phyloP scores from a whole-genome alignment of 2,888 invertebrate species.

The Apodemia hepburni region DNA sequence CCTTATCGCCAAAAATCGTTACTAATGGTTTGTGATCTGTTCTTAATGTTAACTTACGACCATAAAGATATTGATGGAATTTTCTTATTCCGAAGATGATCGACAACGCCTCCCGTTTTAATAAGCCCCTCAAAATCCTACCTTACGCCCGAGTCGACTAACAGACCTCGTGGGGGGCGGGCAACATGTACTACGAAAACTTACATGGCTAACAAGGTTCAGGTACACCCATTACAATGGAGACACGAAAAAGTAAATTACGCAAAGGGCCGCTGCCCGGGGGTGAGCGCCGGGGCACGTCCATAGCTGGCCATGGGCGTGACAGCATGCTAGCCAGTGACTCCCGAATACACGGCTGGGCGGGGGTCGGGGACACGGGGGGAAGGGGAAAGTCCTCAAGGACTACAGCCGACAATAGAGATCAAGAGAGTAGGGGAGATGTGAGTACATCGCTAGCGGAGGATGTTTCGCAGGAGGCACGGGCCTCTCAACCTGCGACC shows the following conservation, averaged over 20 bases:
- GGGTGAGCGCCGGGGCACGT: too few species aligned
- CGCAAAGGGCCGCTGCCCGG: not conserved
- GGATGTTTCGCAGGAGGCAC: constrained; percentile 28
- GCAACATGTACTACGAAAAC: not conserved
- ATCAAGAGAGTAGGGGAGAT: not conserved
- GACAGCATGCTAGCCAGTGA: too few species aligned
- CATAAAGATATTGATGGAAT: too few species aligned
- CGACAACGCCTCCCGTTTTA: too few species aligned
- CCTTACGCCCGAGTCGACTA: too few species aligned
- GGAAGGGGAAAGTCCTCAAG: not conserved
- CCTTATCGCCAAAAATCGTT: too few species aligned
- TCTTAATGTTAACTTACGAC: too few species aligned
- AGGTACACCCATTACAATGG: not conserved
- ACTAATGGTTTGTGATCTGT: too few species aligned
- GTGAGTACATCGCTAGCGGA: not conserved
- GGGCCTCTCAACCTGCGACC: constrained; percentile 29
- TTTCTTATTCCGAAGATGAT: too few species aligned
- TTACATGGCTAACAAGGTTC: not conserved
- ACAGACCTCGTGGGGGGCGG: too few species aligned
- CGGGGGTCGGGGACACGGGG: not conserved
- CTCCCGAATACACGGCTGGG: not conserved
- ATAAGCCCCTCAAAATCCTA: too few species aligned
- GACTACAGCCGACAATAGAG: not conserved
- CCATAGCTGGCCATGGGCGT: too few species aligned
- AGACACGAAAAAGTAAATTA: not conserved